Evolutionary conservation across 2,113 vertebrate genomes (phyloP).

Genomic region (Erpornis zantholeuca): DNA sequence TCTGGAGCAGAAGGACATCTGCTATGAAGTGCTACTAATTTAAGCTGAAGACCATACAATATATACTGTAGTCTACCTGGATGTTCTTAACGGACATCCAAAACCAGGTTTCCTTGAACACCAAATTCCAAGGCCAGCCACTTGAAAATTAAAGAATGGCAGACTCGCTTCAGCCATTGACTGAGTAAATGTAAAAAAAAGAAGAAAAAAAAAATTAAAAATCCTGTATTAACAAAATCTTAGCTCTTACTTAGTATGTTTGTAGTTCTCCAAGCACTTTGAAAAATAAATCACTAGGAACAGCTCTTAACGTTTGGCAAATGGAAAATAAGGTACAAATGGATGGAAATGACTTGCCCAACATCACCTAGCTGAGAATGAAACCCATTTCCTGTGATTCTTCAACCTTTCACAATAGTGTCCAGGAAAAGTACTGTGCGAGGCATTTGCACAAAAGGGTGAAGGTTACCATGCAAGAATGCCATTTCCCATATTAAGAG

Average conservation of each 20-base stretch:
- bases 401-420: background rate
- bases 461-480: background rate
- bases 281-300: background rate
- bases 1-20: background rate
- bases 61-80: too few species aligned
- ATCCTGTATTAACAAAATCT: background rate
- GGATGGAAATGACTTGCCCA: background rate
- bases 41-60: fast-evolving
- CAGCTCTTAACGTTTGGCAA: background rate
- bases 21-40: background rate
- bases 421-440: background rate
- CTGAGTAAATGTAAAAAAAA: background rate
- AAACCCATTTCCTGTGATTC: background rate
- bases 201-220: background rate
- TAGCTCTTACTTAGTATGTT: background rate
- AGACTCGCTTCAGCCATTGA: fast-evolving
- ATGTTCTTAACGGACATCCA: background rate
- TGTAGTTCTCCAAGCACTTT: background rate
- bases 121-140: background rate
- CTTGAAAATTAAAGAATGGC: background rate
- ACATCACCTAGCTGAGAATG: background rate
- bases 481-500: background rate
- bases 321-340: background rate
- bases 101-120: background rate
- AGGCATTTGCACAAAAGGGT: background rate